These are phyloP conservation scores for Lasioglossum figueresi DNA, from an alignment of 2,888 invertebrate species.

Conservation along the genomic window DNA sequence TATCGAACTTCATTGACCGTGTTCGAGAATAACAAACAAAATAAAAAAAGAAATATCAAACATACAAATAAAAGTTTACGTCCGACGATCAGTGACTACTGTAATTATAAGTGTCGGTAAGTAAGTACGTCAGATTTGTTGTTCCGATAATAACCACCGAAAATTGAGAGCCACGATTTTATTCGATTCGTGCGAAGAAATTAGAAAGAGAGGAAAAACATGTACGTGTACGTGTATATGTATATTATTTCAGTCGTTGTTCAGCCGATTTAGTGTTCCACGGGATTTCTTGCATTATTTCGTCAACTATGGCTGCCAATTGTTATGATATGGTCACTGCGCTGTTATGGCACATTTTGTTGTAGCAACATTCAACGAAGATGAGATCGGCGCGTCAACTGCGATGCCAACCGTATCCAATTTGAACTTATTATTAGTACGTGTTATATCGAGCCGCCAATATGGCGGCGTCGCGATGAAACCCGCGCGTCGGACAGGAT, in stretches of 20 bases:
- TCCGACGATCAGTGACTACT: not conserved
- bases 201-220: slow-evolving; percentile 2
- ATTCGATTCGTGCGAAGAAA: not conserved
- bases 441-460: slow-evolving; percentile 71
- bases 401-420: slow-evolving; percentile 60
- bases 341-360: slow-evolving; percentile 54
- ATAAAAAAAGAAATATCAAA: slow-evolving; percentile 7
- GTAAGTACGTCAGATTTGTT: not conserved
- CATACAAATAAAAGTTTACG: slow-evolving; percentile 1
- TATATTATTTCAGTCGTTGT: slow-evolving; percentile 12
- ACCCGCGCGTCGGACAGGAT: slow-evolving; percentile 69
- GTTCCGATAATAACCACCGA: not conserved
- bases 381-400: slow-evolving; percentile 62
- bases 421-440: slow-evolving; percentile 74
- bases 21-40: not conserved
- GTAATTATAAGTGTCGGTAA: slow-evolving; percentile 13
- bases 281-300: slow-evolving; percentile 45
- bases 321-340: slow-evolving; percentile 62
- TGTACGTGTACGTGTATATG: not conserved
- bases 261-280: slow-evolving; percentile 25
- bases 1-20: slow-evolving; percentile 16
- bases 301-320: slow-evolving; percentile 59
- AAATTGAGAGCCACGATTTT: slow-evolving; percentile 19
- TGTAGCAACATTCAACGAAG: slow-evolving; percentile 54
- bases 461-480: slow-evolving; percentile 72